Evolutionary conservation across 2,797 vertebrate genomes (phyloP).

Genomic region (Poecile montanus): DNA sequence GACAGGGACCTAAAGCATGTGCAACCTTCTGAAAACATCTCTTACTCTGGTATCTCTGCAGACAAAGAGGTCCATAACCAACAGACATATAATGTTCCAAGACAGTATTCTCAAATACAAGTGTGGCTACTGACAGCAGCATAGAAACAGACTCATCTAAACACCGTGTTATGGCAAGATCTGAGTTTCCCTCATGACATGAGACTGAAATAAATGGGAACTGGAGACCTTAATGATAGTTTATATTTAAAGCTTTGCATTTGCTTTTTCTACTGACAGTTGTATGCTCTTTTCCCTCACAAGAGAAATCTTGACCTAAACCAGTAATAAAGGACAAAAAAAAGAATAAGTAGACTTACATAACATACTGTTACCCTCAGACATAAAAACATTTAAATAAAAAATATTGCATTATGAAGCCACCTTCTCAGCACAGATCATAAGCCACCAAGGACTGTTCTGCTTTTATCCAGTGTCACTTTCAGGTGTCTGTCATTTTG

Average conservation of each 20-base stretch:
- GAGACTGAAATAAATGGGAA: slow-evolving; percentile 3
- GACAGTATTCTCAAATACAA: not conserved
- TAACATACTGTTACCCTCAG: not conserved
- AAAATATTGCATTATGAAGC: not conserved
- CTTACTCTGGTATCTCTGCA: not conserved
- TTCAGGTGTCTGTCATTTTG: not conserved
- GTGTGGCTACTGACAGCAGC: not conserved
- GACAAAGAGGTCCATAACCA: not conserved
- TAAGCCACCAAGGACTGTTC: not conserved
- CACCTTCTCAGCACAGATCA: not conserved
- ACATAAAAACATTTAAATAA: not conserved
- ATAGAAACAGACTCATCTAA: not conserved
- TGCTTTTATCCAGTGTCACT: not conserved
- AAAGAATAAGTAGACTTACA: not conserved
- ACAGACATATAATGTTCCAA: not conserved
- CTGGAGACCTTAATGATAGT: not conserved
- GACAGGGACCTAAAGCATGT: not conserved
- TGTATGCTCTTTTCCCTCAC: not conserved
- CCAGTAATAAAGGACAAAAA: not conserved
- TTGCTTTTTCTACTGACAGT: not conserved
- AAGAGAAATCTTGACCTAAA: not conserved
- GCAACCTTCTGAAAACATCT: not conserved
- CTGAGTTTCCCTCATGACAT: not conserved
- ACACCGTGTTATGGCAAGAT: not conserved
- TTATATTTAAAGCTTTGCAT: slow-evolving; percentile 10